phyloP scores from a whole-genome alignment of 2,797 vertebrate species.

The Nasua narica region DNA sequence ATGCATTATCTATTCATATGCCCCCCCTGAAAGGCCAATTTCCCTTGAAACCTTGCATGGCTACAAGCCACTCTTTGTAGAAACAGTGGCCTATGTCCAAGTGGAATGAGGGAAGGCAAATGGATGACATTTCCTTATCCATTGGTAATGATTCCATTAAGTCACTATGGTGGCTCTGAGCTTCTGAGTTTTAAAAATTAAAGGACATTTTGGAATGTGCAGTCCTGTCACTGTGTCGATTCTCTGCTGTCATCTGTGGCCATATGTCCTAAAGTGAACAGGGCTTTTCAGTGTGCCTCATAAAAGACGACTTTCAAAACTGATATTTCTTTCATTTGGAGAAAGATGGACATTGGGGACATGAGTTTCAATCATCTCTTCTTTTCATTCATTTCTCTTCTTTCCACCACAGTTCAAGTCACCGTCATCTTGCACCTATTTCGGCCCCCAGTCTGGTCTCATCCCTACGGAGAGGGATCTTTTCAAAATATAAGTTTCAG shows the following conservation, averaged over 20 bases:
- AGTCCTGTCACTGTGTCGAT: neutral
- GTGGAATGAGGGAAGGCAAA: slow-evolving; percentile 49
- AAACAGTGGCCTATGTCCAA: slow-evolving; percentile 60
- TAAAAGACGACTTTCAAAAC: slow-evolving; percentile 51
- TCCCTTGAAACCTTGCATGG: slow-evolving; percentile 60
- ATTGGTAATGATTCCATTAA: slow-evolving; percentile 55
- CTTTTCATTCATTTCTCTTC: neutral
- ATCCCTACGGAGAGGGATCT: neutral
- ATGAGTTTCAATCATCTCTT: neutral
- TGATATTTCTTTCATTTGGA: slow-evolving; percentile 26
- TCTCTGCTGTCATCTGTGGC: neutral
- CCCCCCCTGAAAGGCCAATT: slow-evolving; percentile 55
- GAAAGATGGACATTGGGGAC: neutral
- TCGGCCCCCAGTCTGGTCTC: neutral
- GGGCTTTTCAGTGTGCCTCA: neutral
- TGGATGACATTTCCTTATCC: neutral
- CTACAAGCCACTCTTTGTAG: slow-evolving; percentile 50
- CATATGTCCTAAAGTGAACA: neutral
- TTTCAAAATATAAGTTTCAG: neutral
- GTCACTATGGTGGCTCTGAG: neutral
- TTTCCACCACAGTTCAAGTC: neutral
- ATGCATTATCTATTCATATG: slow-evolving; percentile 61
- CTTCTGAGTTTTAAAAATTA: slow-evolving; percentile 43
- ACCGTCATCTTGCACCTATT: neutral
- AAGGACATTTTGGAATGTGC: slow-evolving; percentile 40